Evolutionary conservation across 2,113 vertebrate genomes (phyloP).

Genomic region (Orientallactaga bullata): DNA sequence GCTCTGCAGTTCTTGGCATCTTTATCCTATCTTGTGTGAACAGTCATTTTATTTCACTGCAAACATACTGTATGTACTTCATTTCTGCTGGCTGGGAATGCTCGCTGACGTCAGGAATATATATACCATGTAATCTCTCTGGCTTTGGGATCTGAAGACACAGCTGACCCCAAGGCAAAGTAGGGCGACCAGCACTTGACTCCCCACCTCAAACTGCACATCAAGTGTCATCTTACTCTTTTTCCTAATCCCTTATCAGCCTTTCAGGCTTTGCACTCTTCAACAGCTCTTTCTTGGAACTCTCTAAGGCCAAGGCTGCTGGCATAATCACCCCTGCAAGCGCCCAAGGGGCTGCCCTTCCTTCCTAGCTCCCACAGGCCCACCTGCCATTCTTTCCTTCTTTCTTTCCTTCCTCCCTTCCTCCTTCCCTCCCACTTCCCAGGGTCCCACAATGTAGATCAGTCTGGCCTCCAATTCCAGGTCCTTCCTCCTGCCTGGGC

Average conservation of each 20-base stretch:
- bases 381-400: neutral
- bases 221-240: neutral
- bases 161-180: neutral
- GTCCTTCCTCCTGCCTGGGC: neutral
- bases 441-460: neutral
- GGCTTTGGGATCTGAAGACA: neutral
- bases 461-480: neutral
- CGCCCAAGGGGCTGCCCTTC: neutral
- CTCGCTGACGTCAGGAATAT: no score
- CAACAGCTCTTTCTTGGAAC: neutral
- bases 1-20: neutral
- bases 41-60: neutral
- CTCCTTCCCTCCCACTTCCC: neutral
- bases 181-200: neutral
- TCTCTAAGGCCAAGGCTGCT: neutral
- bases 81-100: neutral
- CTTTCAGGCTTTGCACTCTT: neutral
- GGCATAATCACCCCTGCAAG: neutral
- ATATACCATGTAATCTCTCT: fast-evolving
- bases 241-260: neutral
- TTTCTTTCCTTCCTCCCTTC: neutral
- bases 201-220: neutral
- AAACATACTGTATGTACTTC: neutral
- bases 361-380: no score
- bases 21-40: neutral